Base-by-base conservation (phyloP, 2,797 vertebrate genomes). In the Malurus leucopterus region DNA sequence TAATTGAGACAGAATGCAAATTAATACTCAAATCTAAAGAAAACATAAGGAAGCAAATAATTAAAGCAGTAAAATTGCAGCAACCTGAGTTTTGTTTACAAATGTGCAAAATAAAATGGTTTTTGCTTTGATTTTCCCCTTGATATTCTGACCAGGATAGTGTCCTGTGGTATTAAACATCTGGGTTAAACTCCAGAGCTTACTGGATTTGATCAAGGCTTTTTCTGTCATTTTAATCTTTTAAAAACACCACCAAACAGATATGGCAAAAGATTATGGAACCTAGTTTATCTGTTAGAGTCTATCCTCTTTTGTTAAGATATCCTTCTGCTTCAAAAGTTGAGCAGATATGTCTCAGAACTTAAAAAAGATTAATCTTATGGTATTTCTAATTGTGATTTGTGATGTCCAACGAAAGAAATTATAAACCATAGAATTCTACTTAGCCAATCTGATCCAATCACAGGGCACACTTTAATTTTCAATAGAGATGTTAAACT, bases 171-270 rank as follows among this genome's bases (percentile, higher is more conserved):
- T 91, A 95, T 95, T 94, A 94, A 67, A 85, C 77, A 89, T 95
- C 73, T 93, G 72, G 68, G 36, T 92, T 96, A 95, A 95, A 93
- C 84, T 77, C 55, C 69, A 90, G 92, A 87, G 73, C 76, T 95
- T 93, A 92, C 41, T 88, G 86, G 63, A 95, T 94, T 96, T 95
- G 92, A 93, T 93, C 70, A 95, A 94, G 92, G 86, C 53, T 73
- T 91, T 93, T 95, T 85, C 68, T 94, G 94, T 94, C 83, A 94
- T 95, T 96, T 96, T 92, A 91, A 90, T 95, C 77, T 95, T 89
- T 92, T 94, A 94, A 96, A 96, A 97, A 95, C 76, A 91, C 63
- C 84, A 63, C 82, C 57, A 89, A 96, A 89, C 75, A 95, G 88
- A 95, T 86, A 90, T 17, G 24, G 88, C 71, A 84, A 82, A 88